Conservation (phyloP, 92 coral and sea anemone species). For the Parazoanthus atlanticus region DNA sequence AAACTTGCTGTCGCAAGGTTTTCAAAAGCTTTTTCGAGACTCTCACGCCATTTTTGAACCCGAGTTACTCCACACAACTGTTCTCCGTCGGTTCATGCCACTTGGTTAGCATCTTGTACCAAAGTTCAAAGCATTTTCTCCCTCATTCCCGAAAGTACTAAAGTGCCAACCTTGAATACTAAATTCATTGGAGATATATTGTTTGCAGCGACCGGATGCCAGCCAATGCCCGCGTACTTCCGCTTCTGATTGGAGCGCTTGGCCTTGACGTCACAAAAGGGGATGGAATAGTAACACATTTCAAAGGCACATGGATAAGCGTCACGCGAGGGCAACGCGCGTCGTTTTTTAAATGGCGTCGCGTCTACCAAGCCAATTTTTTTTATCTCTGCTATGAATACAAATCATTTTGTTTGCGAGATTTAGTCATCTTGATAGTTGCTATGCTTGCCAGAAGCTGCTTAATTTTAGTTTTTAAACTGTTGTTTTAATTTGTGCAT, state of each 20-base stretch:
- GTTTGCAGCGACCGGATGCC: conserved; percentile 76
- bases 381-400: conserved; percentile 39
- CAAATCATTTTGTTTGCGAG: conserved; percentile 6
- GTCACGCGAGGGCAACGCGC: conserved; percentile 52
- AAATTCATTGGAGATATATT: conserved; percentile 47
- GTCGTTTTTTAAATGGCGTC: conserved; percentile 47
- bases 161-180: conserved; percentile 48
- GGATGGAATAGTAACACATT: conserved; percentile 71
- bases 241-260: conserved; percentile 84
- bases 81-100: conserved; percentile 5
- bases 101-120: not conserved
- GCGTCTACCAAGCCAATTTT: conserved; percentile 41
- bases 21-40: conserved; percentile 41
- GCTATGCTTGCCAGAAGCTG: conserved; percentile 27
- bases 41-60: conserved; percentile 40
- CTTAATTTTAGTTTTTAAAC: not conserved
- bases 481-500: not conserved
- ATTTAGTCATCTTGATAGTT: conserved; percentile 24
- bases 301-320: conserved; percentile 51
- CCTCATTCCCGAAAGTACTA: conserved; percentile 46
- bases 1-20: conserved; percentile 44
- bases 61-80: not conserved
- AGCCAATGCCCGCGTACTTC: conserved; percentile 87
- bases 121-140: conserved; percentile 29
- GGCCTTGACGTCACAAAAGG: conserved; percentile 71